A percentile compares a stretch with the other conserved stretches of the same genome.
These are phyloP conservation scores for Scleropages formosus DNA, from an alignment of 2,797 vertebrate genomes.

Conservation along the genomic window DNA sequence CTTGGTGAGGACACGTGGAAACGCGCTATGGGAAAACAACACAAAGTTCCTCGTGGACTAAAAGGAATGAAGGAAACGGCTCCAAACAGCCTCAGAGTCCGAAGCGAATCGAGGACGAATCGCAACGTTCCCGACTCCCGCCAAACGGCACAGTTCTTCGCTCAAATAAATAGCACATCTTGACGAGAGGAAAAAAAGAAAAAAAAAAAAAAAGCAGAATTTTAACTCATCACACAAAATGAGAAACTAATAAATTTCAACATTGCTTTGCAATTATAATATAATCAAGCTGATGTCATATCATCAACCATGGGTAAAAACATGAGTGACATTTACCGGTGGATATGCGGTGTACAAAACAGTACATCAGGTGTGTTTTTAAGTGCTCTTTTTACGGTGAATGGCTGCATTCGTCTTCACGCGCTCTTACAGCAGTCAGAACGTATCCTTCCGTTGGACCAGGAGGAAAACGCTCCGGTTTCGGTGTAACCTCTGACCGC, in stretches of 20 bases:
- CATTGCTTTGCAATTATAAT: slow-evolving; percentile 34
- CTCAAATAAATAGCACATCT: slow-evolving; percentile 12
- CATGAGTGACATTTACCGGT: slow-evolving; percentile 16
- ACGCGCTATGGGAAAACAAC: too few species aligned
- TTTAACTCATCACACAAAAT: slow-evolving; percentile 1
- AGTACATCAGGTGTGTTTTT: neutral
- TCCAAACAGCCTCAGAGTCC: too few species aligned
- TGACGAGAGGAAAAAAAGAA: too few species aligned
- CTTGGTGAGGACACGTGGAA: too few species aligned
- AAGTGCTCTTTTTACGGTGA: neutral
- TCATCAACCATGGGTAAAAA: slow-evolving; percentile 22
- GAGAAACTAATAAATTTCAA: slow-evolving; percentile 6
- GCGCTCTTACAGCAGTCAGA: neutral
- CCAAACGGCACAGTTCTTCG: neutral
- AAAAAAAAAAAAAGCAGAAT: neutral
- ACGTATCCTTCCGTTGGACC: slow-evolving; percentile 1
- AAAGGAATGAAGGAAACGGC: neutral
- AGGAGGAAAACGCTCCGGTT: slow-evolving; percentile 47
- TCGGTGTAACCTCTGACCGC: slow-evolving; percentile 58
- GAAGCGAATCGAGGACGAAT: neutral
- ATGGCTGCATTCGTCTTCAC: neutral
- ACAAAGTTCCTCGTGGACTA: neutral
- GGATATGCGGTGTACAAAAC: slow-evolving; percentile 1
- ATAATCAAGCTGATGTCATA: slow-evolving; percentile 7
- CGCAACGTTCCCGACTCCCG: neutral